Conservation (phyloP, 1,140 invertebrate genomes). For the Phymorhynchus buccinoides region DNA sequence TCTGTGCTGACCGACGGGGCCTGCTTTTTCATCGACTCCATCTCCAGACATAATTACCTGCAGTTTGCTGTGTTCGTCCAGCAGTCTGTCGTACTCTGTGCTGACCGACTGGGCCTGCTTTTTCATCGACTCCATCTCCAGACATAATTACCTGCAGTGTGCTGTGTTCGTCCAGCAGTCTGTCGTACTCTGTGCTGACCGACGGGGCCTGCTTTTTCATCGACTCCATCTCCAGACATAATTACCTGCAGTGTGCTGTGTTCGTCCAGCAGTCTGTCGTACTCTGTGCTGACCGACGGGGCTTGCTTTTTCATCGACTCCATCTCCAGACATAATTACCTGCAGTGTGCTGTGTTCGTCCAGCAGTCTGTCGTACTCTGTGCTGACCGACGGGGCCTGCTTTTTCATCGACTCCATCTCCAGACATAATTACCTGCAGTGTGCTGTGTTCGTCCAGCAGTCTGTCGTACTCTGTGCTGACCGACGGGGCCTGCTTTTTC, state of each 20-base stretch:
- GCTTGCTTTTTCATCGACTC: too few relatives aligned
- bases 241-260: too few relatives aligned
- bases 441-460: constrained; percentile 87
- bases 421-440: constrained; percentile 79
- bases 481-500: constrained; percentile 88
- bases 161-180: constrained; percentile 86
- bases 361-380: constrained; percentile 91
- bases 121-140: constrained; percentile 87
- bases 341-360: constrained; percentile 87
- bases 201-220: constrained; percentile 90
- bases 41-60: too few relatives aligned
- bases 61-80: constrained; percentile 86
- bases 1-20: too few relatives aligned
- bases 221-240: constrained; percentile 85
- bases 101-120: constrained; percentile 88
- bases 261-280: too few relatives aligned
- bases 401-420: constrained; percentile 89
- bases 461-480: constrained; percentile 92
- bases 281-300: too few relatives aligned
- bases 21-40: too few relatives aligned
- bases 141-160: constrained; percentile 82
- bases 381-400: constrained; percentile 87
- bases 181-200: constrained; percentile 90
- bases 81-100: constrained; percentile 91
- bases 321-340: too few relatives aligned